Evolutionary conservation across 2,113 vertebrate genomes (phyloP).

Genomic region (Osmerus eperlanus): DNA sequence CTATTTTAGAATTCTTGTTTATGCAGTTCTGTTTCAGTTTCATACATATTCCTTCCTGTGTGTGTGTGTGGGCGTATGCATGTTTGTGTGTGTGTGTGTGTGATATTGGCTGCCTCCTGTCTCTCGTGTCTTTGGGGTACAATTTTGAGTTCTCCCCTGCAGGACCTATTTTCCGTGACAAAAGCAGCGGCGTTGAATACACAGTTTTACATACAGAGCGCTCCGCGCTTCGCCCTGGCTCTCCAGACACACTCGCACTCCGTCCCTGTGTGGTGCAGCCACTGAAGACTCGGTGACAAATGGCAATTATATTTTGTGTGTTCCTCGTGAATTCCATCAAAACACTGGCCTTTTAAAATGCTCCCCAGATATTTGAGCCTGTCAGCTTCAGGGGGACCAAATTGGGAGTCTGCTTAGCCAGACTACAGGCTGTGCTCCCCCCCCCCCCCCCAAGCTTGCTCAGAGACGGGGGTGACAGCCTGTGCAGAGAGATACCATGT

Average conservation of each 20-base stretch:
- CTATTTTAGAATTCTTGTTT: slow-evolving; percentile 72
- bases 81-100: slow-evolving; percentile 12
- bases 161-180: slow-evolving; percentile 73
- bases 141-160: slow-evolving; percentile 69
- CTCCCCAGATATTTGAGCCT: slow-evolving; percentile 79
- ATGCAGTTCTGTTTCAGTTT: slow-evolving; percentile 60
- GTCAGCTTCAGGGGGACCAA: slow-evolving; percentile 76
- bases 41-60: slow-evolving; percentile 67
- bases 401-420: slow-evolving; percentile 80
- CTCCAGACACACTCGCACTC: slow-evolving; percentile 43
- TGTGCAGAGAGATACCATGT: slow-evolving; percentile 75
- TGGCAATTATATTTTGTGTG: slow-evolving; percentile 85
- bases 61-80: slow-evolving; percentile 27
- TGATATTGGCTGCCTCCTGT: slow-evolving; percentile 15
- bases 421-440: slow-evolving; percentile 71
- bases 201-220: slow-evolving; percentile 73
- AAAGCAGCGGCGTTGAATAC: slow-evolving; percentile 70
- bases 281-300: slow-evolving; percentile 76
- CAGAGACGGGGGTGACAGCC: slow-evolving; percentile 77
- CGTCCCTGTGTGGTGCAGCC: slow-evolving; percentile 68
- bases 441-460: slow-evolving; percentile 71
- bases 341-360: slow-evolving; percentile 82
- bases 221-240: slow-evolving; percentile 32
- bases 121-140: slow-evolving; percentile 68
- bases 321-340: slow-evolving; percentile 83